phyloP scores from a whole-genome alignment of 1,140 invertebrate genomes.

The Drosophila asahinai region DNA sequence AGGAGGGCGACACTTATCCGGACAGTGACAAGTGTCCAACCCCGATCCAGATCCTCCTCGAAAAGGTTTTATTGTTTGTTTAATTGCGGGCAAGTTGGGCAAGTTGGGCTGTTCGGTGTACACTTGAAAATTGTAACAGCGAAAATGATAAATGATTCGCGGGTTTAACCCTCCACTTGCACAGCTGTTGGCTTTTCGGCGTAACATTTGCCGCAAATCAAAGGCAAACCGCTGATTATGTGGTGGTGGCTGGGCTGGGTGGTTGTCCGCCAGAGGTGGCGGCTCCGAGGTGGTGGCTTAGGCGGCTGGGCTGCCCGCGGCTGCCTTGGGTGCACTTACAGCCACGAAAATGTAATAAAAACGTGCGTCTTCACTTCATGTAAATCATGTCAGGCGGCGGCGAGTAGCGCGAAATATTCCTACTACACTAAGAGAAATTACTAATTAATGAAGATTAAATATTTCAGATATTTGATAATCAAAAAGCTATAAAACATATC shows the following conservation, averaged over 20 bases:
- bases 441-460: background rate
- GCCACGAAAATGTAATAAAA: constrained; percentile 83
- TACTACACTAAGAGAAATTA: constrained; percentile 12
- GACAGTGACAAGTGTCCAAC: constrained; percentile 77
- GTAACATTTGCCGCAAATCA: constrained; percentile 74
- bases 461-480: too few species aligned
- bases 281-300: constrained; percentile 23
- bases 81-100: constrained; percentile 71
- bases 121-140: constrained; percentile 81
- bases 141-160: constrained; percentile 78
- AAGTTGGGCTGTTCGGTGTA: constrained; percentile 21
- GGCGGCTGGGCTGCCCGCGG: constrained; percentile 20
- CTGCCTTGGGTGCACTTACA: constrained; percentile 69
- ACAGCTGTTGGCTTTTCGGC: constrained; percentile 78
- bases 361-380: constrained; percentile 80
- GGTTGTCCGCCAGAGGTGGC: constrained; percentile 22
- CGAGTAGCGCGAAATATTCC: constrained; percentile 77
- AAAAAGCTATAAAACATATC: too few species aligned
- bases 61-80: constrained; percentile 72
- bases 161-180: constrained; percentile 70
- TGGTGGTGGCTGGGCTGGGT: constrained; percentile 16
- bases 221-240: constrained; percentile 52
- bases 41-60: constrained; percentile 17
- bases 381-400: constrained; percentile 79
- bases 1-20: constrained; percentile 69